phyloP scores from a whole-genome alignment of 2,113 vertebrate species.

The Neofelis nebulosa region DNA sequence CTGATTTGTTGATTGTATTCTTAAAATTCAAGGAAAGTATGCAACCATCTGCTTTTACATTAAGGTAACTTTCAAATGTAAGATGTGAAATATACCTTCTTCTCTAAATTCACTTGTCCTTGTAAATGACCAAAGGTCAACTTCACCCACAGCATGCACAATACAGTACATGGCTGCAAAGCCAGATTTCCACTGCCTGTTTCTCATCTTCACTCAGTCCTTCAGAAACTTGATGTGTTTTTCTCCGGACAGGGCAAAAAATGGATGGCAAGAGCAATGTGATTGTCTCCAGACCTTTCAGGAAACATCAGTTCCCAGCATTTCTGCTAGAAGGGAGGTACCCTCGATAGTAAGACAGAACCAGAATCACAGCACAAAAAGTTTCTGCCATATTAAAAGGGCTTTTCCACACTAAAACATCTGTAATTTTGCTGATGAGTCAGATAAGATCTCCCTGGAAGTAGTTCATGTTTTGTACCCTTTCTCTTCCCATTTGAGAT shows the following conservation, averaged over 20 bases:
- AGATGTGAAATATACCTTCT: not conserved
- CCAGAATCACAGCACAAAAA: not conserved
- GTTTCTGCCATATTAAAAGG: not conserved
- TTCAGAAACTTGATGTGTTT: not conserved
- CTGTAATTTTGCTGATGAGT: not conserved
- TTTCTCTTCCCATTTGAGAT: not conserved
- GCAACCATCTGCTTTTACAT: not conserved
- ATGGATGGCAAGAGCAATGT: not conserved
- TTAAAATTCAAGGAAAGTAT: slow-evolving; percentile 10
- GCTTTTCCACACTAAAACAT: not conserved
- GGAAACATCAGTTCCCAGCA: not conserved
- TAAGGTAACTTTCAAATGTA: not conserved
- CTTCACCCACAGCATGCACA: not conserved
- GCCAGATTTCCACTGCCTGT: not conserved
- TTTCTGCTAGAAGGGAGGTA: not conserved
- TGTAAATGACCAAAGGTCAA: not conserved
- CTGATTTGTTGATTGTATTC: not conserved
- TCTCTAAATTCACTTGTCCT: not conserved
- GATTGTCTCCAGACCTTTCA: not conserved
- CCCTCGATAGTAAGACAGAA: not conserved
- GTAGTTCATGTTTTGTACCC: not conserved
- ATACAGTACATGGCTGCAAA: not conserved
- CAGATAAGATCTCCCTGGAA: not conserved
- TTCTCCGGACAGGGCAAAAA: not conserved
- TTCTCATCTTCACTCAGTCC: not conserved